Percentiles rank a stretch among this genome's conserved stretches.
These are phyloP conservation scores for Staurois parvus DNA, from an alignment of 2,797 vertebrate species.

Conservation along the genomic window DNA sequence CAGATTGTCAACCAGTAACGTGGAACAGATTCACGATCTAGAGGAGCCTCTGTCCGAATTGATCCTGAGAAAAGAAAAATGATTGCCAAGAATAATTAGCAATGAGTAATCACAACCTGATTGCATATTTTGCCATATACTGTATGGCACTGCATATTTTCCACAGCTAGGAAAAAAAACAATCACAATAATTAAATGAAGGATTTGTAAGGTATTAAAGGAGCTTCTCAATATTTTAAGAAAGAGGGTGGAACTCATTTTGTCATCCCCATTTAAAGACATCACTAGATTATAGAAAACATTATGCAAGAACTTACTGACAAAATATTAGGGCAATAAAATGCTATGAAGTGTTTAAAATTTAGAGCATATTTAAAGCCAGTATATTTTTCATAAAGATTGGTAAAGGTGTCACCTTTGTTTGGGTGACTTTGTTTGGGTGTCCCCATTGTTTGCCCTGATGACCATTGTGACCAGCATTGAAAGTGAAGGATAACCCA, in stretches of 20 bases:
- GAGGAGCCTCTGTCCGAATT: conserved; percentile 79
- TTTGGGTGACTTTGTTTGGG: too few relatives aligned
- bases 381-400: too few relatives aligned
- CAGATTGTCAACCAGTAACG: conserved; percentile 93
- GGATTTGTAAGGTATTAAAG: conserved; percentile 6
- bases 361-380: too few relatives aligned
- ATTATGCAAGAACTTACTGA: too few relatives aligned
- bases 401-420: too few relatives aligned
- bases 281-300: too few relatives aligned
- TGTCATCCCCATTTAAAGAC: neutral
- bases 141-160: too few relatives aligned
- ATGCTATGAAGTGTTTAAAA: too few relatives aligned
- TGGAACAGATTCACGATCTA: conserved; percentile 85
- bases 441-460: too few relatives aligned
- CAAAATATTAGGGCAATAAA: too few relatives aligned
- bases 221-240: neutral
- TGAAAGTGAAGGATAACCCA: too few relatives aligned
- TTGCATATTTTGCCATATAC: neutral
- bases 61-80: conserved; percentile 76
- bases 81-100: neutral
- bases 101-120: neutral
- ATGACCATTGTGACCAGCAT: too few relatives aligned
- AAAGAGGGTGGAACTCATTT: neutral
- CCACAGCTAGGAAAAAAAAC: neutral
- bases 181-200: neutral